These are phyloP conservation scores for Odontocolon sp. DNA, from an alignment of 2,888 invertebrate species.

Conservation along the genomic window DNA sequence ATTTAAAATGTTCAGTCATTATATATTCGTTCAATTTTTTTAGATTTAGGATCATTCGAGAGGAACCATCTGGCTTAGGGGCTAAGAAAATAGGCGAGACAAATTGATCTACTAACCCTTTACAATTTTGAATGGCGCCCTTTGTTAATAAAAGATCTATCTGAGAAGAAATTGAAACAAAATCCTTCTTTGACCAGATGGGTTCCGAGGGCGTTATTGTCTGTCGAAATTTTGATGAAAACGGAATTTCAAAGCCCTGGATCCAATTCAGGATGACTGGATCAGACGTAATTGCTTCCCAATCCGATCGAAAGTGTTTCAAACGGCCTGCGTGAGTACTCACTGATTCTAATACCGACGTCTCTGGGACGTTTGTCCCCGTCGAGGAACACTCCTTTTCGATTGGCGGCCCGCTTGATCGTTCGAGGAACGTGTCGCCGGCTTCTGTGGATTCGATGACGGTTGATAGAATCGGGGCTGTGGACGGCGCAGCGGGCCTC, in stretches of 20 bases:
- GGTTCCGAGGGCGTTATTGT: neutral
- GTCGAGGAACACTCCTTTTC: neutral
- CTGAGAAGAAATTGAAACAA: neutral
- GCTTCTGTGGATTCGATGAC: neutral
- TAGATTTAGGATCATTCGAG: neutral
- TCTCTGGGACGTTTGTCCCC: neutral
- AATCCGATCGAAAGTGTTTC: neutral
- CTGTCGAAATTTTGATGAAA: neutral
- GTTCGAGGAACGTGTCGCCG: conserved; percentile 5
- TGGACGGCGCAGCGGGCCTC: conserved; percentile 19
- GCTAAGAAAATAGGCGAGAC: neutral
- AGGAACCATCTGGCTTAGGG: neutral
- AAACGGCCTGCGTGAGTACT: conserved; percentile 34
- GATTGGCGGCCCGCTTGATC: neutral
- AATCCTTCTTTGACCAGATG: no score
- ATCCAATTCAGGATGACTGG: conserved; percentile 28
- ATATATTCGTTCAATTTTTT: neutral
- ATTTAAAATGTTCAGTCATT: conserved; percentile 22
- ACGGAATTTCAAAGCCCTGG: conserved; percentile 19
- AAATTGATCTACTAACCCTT: neutral
- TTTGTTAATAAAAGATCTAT: neutral
- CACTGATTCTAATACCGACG: neutral
- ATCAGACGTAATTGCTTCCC: conserved; percentile 17
- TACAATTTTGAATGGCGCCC: conserved; percentile 14
- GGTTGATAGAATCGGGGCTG: neutral